Evolutionary conservation across 2,797 vertebrate species (phyloP).

Genomic region (Carapus acus): DNA sequence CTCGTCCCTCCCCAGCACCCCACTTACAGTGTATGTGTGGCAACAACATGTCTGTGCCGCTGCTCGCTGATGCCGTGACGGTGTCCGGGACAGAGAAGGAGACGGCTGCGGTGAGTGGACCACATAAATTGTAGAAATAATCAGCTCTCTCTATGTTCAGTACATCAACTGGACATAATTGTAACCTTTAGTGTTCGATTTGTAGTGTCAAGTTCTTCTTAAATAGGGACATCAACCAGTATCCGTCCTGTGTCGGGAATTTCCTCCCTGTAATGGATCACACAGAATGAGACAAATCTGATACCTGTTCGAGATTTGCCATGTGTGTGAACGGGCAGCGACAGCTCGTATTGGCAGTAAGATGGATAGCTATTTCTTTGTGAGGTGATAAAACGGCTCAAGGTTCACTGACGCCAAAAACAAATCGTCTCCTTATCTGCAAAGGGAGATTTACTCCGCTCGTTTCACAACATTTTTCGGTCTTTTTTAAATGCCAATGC

Average conservation of each 20-base stretch:
- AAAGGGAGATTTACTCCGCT: background rate
- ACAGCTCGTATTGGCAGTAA: constrained; percentile 30
- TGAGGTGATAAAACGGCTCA: constrained; percentile 1
- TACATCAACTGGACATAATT: no score
- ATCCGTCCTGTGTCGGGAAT: no score
- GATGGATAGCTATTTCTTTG: constrained; percentile 1
- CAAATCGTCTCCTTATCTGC: background rate
- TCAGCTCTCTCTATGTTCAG: no score
- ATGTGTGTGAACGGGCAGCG: constrained; percentile 23
- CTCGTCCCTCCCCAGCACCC: constrained; percentile 63
- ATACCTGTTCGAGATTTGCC: constrained; percentile 13
- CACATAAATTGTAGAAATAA: no score
- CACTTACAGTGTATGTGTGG: constrained; percentile 97
- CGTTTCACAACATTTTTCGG: background rate
- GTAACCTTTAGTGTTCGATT: no score
- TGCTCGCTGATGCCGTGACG: constrained; percentile 94
- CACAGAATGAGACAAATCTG: no score
- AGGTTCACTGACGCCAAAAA: constrained; percentile 8
- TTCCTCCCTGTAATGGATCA: no score
- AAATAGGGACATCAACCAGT: no score
- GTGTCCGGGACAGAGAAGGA: constrained; percentile 92
- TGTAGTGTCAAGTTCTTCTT: no score
- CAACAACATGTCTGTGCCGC: constrained; percentile 99
- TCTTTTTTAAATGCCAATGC: background rate
- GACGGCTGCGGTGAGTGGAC: constrained; percentile 92